phyloP scores from a whole-genome alignment of 2,888 invertebrate species.

The Yponomeuta plumbellus region DNA sequence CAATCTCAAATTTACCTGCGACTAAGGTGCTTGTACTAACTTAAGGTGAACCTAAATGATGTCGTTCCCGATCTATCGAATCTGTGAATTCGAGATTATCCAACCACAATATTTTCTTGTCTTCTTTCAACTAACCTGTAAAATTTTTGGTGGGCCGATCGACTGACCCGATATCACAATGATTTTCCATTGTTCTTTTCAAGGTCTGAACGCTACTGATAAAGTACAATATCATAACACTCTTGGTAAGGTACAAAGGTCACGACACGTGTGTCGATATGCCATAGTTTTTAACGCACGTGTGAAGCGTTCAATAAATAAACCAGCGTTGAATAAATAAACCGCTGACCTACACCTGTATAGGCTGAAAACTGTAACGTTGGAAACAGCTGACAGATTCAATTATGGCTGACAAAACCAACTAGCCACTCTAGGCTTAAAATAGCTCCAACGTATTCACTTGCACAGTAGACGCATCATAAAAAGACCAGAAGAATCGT shows the following conservation, averaged over 20 bases:
- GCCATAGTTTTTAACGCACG: neutral
- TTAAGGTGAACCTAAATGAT: too few relatives aligned
- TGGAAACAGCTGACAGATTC: neutral
- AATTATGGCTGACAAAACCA: neutral
- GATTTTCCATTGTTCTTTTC: too few relatives aligned
- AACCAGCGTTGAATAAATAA: neutral
- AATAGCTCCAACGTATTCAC: neutral
- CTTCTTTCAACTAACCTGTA: too few relatives aligned
- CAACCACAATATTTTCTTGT: too few relatives aligned
- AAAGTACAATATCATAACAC: too few relatives aligned
- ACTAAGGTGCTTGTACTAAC: too few relatives aligned
- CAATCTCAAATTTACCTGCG: too few relatives aligned
- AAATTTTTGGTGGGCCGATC: too few relatives aligned
- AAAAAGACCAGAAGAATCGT: neutral
- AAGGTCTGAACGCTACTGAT: too few relatives aligned
- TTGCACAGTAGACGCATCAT: neutral
- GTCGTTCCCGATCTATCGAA: too few relatives aligned
- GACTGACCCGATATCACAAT: too few relatives aligned
- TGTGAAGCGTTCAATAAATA: neutral
- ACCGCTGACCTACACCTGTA: neutral
- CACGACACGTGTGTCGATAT: neutral
- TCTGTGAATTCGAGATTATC: too few relatives aligned
- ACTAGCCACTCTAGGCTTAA: neutral
- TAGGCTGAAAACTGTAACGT: neutral
- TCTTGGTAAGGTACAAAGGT: neutral